Conservation (phyloP, 53 echinoderm and acorn worm genomes). For the Luidia sarsii region DNA sequence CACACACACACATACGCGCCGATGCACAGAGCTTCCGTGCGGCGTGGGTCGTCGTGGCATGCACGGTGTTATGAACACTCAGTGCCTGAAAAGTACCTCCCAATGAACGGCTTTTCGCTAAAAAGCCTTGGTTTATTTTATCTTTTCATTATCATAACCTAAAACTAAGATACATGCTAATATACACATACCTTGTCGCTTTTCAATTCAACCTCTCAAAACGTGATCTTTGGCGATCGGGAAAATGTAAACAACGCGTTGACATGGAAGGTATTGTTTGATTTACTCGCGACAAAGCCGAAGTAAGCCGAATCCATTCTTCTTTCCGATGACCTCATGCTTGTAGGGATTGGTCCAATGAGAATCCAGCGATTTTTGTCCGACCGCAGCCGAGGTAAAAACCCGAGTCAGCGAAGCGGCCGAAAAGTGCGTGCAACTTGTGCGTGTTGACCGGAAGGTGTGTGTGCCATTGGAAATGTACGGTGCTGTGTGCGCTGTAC, state of each 20-base stretch:
- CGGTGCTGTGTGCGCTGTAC: too few relatives aligned
- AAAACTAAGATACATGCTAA: not conserved
- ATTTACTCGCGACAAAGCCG: not conserved
- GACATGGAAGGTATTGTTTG: not conserved
- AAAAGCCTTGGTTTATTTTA: not conserved
- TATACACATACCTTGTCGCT: not conserved
- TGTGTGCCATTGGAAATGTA: too few relatives aligned
- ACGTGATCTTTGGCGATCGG: not conserved
- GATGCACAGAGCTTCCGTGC: constrained; percentile 3
- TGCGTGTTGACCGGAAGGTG: too few relatives aligned
- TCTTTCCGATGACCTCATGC: not conserved
- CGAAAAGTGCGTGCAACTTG: too few relatives aligned
- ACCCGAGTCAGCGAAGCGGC: not conserved
- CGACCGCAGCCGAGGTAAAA: not conserved
- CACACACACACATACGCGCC: constrained; percentile 2
- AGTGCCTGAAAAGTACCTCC: constrained; percentile 3
- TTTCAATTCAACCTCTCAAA: not conserved
- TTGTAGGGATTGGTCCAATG: not conserved
- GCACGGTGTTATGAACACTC: not conserved
- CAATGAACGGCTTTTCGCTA: constrained; percentile 17
- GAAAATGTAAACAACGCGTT: constrained; percentile 1
- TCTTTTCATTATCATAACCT: not conserved
- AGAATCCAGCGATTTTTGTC: not conserved
- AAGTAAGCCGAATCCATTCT: not conserved
- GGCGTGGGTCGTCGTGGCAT: not conserved